phyloP scores from a whole-genome alignment of 2,797 vertebrate genomes.

The Caiman crocodilus region DNA sequence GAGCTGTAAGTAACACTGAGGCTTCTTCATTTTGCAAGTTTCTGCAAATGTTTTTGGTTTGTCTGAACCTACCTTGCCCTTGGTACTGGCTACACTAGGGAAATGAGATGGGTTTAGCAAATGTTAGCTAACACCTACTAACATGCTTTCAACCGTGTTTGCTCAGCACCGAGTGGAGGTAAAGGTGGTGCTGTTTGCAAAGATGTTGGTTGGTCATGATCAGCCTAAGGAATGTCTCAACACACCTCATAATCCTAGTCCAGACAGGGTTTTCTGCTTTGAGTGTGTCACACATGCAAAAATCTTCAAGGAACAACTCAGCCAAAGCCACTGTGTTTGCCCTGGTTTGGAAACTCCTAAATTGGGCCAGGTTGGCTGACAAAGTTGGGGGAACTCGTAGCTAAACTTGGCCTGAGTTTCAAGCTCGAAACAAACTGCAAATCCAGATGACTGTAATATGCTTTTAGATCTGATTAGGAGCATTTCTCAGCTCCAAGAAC shows the following conservation, averaged over 20 bases:
- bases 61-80: not conserved
- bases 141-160: not conserved
- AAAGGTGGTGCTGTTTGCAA: not conserved
- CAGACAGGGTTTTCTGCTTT: constrained; percentile 38
- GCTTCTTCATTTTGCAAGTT: not conserved
- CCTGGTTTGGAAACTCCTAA: constrained; percentile 11
- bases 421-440: constrained; percentile 39
- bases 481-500: not conserved
- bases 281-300: not conserved
- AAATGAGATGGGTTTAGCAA: not conserved
- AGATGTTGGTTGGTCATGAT: not conserved
- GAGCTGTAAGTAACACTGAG: not conserved
- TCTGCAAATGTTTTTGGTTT: not conserved
- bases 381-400: not conserved
- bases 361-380: constrained; percentile 18
- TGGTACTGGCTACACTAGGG: not conserved
- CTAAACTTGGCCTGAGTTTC: constrained; percentile 7
- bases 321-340: constrained; percentile 25
- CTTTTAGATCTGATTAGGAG: constrained; percentile 15
- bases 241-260: not conserved
- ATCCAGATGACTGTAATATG: not conserved
- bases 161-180: not conserved
- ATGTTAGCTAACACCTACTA: not conserved
- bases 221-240: not conserved
- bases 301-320: not conserved